phyloP scores from a whole-genome alignment of 2,888 invertebrate genomes.

The Aleiodes leptofemur region DNA sequence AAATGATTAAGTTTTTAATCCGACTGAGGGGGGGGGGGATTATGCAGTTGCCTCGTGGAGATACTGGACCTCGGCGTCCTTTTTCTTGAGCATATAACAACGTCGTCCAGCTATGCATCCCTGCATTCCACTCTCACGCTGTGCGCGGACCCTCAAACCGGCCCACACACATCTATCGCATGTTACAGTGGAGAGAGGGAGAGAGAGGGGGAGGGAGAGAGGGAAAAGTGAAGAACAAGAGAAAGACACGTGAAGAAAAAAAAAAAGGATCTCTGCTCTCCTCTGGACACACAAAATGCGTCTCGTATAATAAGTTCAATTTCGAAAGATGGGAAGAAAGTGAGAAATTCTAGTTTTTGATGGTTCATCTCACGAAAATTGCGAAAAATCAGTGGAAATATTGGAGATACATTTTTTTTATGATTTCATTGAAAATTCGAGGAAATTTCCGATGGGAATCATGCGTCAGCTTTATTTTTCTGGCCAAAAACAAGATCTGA shows the following conservation, averaged over 20 bases:
- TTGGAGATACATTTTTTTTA: too few species aligned
- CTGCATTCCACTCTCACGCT: slow-evolving; percentile 74
- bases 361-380: too few species aligned
- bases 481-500: too few species aligned
- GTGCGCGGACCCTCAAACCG: slow-evolving; percentile 55
- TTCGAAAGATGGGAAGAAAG: too few species aligned
- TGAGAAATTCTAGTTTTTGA: too few species aligned
- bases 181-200: slow-evolving; percentile 55
- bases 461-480: too few species aligned
- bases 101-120: slow-evolving; percentile 70
- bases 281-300: slow-evolving; percentile 35
- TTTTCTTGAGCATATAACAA: slow-evolving; percentile 48
- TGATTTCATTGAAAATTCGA: too few species aligned
- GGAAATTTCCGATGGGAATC: too few species aligned
- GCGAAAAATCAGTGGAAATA: too few species aligned
- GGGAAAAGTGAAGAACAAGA: slow-evolving; percentile 50
- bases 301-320: slow-evolving; percentile 40
- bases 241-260: too few species aligned
- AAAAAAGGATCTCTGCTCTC: neutral
- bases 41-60: neutral
- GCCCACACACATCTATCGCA: slow-evolving; percentile 66
- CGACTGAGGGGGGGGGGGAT: neutral
- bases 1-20: slow-evolving; percentile 18
- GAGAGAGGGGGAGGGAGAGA: slow-evolving; percentile 29
- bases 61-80: slow-evolving; percentile 14